Conservation (phyloP, 37 sponge, comb jelly and placozoan species). For the Eunapius fragilis region DNA sequence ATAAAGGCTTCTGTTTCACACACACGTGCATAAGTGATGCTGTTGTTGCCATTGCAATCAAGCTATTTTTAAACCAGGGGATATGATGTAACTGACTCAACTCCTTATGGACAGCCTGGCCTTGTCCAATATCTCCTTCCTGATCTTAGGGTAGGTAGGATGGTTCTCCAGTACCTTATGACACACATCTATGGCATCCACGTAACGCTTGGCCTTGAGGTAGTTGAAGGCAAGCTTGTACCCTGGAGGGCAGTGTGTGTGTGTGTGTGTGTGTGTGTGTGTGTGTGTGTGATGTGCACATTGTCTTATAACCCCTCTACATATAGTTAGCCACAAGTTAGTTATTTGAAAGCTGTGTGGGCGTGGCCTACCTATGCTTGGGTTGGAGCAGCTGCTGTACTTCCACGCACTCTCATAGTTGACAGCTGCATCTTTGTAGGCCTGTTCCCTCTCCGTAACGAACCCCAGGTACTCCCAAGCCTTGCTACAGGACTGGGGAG, state of each 20-base stretch:
- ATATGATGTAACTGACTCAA: background rate
- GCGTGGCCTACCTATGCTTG: slow-evolving; percentile 73
- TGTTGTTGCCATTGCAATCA: background rate
- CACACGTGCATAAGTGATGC: background rate
- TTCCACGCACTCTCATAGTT: slow-evolving; percentile 96
- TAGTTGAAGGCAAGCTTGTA: slow-evolving; percentile 96
- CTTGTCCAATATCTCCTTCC: slow-evolving; percentile 94
- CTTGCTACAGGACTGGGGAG: slow-evolving; percentile 80
- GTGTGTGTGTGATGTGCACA: slow-evolving; percentile 12
- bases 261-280: slow-evolving; percentile 26
- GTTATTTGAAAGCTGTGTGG: no score
- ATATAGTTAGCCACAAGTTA: no score
- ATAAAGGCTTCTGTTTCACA: no score
- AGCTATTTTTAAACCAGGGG: background rate
- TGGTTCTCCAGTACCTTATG: slow-evolving; percentile 83
- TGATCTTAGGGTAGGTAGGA: slow-evolving; percentile 94
- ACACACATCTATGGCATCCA: slow-evolving; percentile 93
- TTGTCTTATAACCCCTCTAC: background rate
- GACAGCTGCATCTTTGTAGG: slow-evolving; percentile 90
- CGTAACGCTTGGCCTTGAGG: slow-evolving; percentile 82
- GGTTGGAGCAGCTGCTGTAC: slow-evolving; percentile 74
- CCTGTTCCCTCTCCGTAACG: slow-evolving; percentile 92
- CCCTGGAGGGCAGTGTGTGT: slow-evolving; percentile 44
- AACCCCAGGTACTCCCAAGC: slow-evolving; percentile 97
- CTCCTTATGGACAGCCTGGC: slow-evolving; percentile 59